Evolutionary conservation across 37 sponge, comb jelly and placozoan species (phyloP).

Genomic region (Spongia lamella): DNA sequence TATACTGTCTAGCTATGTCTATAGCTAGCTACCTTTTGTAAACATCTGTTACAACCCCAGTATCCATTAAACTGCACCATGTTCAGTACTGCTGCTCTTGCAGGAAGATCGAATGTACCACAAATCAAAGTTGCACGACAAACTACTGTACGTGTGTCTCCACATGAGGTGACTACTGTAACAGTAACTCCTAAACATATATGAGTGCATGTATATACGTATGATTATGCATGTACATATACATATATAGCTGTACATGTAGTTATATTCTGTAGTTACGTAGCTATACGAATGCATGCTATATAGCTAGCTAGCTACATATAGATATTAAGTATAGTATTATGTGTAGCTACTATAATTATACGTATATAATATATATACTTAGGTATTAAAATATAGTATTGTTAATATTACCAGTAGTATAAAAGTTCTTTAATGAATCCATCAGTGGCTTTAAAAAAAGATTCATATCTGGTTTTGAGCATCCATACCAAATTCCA

Average conservation of each 20-base stretch:
- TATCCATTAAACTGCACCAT: conserved; percentile 10
- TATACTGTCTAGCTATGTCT: no score
- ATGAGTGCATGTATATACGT: no score
- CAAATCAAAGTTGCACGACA: background rate
- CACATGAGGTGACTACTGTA: no score
- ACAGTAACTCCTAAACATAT: no score
- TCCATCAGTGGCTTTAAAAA: background rate
- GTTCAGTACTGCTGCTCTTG: conserved; percentile 2
- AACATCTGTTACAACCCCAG: background rate
- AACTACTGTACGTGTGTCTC: no score
- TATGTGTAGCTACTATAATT: no score
- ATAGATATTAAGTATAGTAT: no score
- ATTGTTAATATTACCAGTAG: background rate
- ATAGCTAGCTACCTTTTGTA: background rate
- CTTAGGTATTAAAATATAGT: no score
- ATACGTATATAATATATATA: no score
- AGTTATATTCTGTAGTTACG: background rate
- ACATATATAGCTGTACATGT: no score
- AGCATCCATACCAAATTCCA: background rate
- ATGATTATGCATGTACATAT: background rate
- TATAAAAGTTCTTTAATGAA: background rate
- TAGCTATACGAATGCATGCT: background rate
- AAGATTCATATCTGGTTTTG: conserved; percentile 12
- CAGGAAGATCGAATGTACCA: conserved; percentile 1
- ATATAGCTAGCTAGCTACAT: background rate